Evolutionary conservation across 2,797 vertebrate genomes (phyloP).

Genomic region (Anguilla megastoma): DNA sequence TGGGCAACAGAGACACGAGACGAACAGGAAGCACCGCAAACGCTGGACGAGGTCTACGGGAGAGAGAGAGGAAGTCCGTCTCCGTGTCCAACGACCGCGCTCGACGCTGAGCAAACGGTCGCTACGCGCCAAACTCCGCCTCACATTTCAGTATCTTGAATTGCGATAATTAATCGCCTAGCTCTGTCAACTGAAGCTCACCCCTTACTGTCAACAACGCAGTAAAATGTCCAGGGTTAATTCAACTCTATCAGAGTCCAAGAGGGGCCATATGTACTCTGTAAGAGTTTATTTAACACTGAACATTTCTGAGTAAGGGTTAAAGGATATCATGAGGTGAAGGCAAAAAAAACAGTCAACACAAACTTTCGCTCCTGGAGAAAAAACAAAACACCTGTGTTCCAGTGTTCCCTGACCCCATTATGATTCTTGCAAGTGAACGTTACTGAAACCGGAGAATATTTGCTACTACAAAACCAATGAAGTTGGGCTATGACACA

Average conservation of each 20-base stretch:
- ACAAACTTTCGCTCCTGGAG: background rate
- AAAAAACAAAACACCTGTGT: background rate
- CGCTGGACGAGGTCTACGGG: constrained; percentile 48
- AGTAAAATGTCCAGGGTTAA: no score
- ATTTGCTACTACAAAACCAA: background rate
- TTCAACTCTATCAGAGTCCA: no score
- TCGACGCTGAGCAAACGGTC: background rate
- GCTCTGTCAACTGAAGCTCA: background rate
- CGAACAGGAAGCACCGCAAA: constrained; percentile 46
- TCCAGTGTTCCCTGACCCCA: background rate
- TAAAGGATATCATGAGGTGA: background rate
- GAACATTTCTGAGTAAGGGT: background rate
- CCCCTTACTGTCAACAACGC: background rate
- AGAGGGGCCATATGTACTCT: no score
- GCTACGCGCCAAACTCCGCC: background rate
- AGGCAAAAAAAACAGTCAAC: background rate
- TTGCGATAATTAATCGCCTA: background rate
- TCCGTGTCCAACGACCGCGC: constrained; percentile 36
- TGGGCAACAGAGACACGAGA: constrained; percentile 55
- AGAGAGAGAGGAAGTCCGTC: constrained; percentile 53
- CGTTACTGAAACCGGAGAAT: background rate
- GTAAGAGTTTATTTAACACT: no score
- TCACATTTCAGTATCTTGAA: background rate
- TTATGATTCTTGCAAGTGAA: background rate
- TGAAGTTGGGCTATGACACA: background rate